Conservation (phyloP, 2,888 invertebrate species). For the Orthosia incerta region DNA sequence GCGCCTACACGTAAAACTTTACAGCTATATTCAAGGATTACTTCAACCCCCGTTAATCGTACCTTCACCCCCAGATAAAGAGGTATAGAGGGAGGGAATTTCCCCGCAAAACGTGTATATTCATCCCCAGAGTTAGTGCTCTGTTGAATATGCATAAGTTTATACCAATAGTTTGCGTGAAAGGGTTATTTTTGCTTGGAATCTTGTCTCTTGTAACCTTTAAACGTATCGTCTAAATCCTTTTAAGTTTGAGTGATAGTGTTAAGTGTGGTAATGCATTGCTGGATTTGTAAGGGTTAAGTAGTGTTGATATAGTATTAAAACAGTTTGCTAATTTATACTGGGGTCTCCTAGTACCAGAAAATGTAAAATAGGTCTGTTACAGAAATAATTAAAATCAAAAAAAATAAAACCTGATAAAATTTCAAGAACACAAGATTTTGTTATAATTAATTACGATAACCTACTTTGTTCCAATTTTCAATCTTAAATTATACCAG, state of each 20-base stretch:
- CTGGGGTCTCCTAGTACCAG: too few relatives aligned
- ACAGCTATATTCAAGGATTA: constrained; percentile 41
- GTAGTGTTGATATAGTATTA: not conserved
- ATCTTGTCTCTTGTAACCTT: constrained; percentile 23
- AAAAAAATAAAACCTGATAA: too few relatives aligned
- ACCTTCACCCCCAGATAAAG: constrained; percentile 51
- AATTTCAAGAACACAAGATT: too few relatives aligned
- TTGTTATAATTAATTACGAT: too few relatives aligned
- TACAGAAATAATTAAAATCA: too few relatives aligned
- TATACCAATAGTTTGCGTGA: constrained; percentile 26
- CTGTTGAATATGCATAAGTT: constrained; percentile 58
- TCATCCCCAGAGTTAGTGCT: constrained; percentile 38
- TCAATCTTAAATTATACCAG: too few relatives aligned
- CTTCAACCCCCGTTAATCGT: constrained; percentile 46
- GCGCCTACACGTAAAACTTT: constrained; percentile 27
- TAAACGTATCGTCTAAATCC: constrained; percentile 18
- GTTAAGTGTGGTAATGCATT: not conserved
- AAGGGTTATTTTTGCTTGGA: constrained; percentile 31
- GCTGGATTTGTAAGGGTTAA: constrained; percentile 7
- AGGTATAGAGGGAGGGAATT: constrained; percentile 39
- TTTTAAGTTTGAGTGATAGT: not conserved
- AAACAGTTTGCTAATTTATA: not conserved
- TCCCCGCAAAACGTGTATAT: constrained; percentile 55
- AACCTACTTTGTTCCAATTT: too few relatives aligned
- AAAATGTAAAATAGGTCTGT: too few relatives aligned